phyloP scores from a whole-genome alignment of 2,113 vertebrate genomes.

The Hyperopisus bebe region DNA sequence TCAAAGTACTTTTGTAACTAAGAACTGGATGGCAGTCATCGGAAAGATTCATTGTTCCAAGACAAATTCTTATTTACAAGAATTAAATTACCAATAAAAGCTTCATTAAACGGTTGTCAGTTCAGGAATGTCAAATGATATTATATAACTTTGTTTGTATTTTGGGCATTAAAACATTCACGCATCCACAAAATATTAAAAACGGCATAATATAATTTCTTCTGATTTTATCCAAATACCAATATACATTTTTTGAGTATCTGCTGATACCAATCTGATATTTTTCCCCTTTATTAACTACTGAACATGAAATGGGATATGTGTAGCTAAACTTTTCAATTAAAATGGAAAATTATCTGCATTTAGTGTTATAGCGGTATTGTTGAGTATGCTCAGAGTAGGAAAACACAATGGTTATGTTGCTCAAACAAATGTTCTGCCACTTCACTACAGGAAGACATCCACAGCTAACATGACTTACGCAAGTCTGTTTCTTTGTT shows the following conservation, averaged over 20 bases:
- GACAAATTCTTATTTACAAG: constrained; percentile 26
- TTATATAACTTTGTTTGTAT: background rate
- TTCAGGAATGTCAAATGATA: constrained; percentile 3
- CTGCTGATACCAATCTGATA: background rate
- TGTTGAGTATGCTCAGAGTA: background rate
- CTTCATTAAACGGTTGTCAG: constrained; percentile 37
- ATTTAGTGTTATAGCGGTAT: background rate
- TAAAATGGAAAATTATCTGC: background rate
- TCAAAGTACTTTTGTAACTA: constrained; percentile 10
- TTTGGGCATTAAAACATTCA: background rate
- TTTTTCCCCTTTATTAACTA: background rate
- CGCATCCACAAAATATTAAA: background rate
- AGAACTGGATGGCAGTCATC: constrained; percentile 2
- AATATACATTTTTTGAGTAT: background rate
- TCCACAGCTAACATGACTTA: background rate
- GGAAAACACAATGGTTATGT: background rate
- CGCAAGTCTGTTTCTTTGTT: too few species aligned
- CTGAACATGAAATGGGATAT: background rate
- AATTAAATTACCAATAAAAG: constrained; percentile 30
- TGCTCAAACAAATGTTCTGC: background rate
- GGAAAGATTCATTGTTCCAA: constrained; percentile 17
- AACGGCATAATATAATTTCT: background rate
- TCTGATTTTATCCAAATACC: background rate
- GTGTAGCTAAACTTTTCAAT: background rate
- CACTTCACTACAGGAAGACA: background rate